A percentile compares a stretch with the other conserved stretches of the same genome.
Evolutionary conservation across 2,888 invertebrate genomes (phyloP).

Genomic region (Macrosoma leucophasiata): DNA sequence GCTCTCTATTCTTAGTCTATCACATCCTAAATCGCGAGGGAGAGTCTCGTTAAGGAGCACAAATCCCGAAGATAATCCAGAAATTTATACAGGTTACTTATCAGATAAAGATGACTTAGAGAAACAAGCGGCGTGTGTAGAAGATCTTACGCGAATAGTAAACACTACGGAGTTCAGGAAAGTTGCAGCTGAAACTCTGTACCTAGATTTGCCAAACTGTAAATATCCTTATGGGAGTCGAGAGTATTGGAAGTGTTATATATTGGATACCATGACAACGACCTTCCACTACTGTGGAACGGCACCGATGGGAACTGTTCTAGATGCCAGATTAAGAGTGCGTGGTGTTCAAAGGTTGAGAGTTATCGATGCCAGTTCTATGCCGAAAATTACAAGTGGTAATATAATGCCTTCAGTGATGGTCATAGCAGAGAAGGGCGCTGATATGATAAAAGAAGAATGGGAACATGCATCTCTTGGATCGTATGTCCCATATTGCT

Average conservation of each 20-base stretch:
- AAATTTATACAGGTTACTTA: constrained; percentile 26
- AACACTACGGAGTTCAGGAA: constrained; percentile 29
- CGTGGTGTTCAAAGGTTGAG: constrained; percentile 34
- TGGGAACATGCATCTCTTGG: no score
- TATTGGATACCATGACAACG: constrained; percentile 27
- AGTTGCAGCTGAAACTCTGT: constrained; percentile 25
- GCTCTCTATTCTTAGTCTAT: constrained; percentile 16
- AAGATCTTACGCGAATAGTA: constrained; percentile 29
- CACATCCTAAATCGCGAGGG: constrained; percentile 30
- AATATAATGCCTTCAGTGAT: constrained; percentile 85
- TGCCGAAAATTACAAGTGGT: constrained; percentile 83
- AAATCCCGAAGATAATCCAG: constrained; percentile 29
- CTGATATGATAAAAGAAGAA: constrained; percentile 80
- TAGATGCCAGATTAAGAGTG: constrained; percentile 31
- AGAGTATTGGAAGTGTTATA: constrained; percentile 33
- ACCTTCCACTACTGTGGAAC: constrained; percentile 34
- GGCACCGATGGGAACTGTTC: constrained; percentile 35
- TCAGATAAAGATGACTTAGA: constrained; percentile 30
- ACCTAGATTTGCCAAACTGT: constrained; percentile 28
- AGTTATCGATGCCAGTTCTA: constrained; percentile 84
- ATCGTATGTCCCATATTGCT: no score
- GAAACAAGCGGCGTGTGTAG: constrained; percentile 24
- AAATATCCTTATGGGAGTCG: constrained; percentile 5
- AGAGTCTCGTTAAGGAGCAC: constrained; percentile 27
- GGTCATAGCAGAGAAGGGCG: constrained; percentile 87